Base-by-base conservation (phyloP, 2,888 invertebrate genomes). In the Phytoseiulus persimilis region DNA sequence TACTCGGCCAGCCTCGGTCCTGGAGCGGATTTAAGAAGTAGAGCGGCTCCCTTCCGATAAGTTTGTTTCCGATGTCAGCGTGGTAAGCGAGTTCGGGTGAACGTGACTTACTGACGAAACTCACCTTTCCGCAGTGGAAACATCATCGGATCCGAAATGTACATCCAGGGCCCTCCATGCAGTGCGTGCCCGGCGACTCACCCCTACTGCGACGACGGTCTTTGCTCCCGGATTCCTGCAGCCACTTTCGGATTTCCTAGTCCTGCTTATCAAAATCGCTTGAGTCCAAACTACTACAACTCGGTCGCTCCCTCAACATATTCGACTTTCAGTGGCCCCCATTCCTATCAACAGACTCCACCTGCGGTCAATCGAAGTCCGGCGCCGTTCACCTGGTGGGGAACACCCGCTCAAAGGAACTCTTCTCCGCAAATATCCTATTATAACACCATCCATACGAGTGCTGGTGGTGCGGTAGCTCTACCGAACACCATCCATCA, bases 101-200 rank as follows among this genome's bases (percentile, higher is more conserved):
- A n/a, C n/a, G n/a, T n/a, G n/a, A n/a, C n/a, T n/a, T n/a, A n/a
- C n/a, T n/a, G n/a, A n/a, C n/a, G n/a, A n/a, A n/a, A n/a, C n/a
- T n/a, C n/a, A n/a, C 1, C 83, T 83, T 83, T 32, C n/a, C n/a
- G n/a, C 23, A 87, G 87, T 33, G 87, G 87, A n/a, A 87, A 87
- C 39, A 45, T 87, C 1, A 87, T 87, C 32, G 87, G 87, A 6
- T 33, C 39, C 32, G 33, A 87, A 32, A 87, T 87, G 87, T 87
- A 87, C 45, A 33, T 32, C 32, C 33, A 87, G 45, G 87, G 87
- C 31, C 32, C 33, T 6, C 33, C 87, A 11, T 87, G 87, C 87
- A 87, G 87, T n/a, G 87, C 87, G 87, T 87, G 87, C 18, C 87
- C 87, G 0, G 14, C 32, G 39, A 39, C 32, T 11, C 87, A 87